Evolutionary conservation across 2,797 vertebrate genomes (phyloP).

Genomic region (Botia almorhae): DNA sequence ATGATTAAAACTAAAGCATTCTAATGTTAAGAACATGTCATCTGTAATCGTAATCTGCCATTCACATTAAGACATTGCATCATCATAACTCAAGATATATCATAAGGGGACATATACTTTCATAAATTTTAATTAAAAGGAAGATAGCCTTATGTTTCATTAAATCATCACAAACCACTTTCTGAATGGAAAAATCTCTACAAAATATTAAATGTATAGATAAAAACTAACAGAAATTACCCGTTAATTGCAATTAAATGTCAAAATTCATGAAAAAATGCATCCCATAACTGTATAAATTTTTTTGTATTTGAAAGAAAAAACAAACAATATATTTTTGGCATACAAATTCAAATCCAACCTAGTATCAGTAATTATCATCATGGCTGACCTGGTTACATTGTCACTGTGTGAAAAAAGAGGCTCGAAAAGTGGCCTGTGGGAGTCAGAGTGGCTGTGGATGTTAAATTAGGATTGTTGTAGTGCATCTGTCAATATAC

Average conservation of each 20-base stretch:
- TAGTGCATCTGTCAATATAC: slow-evolving; percentile 30
- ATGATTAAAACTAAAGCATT: slow-evolving; percentile 26
- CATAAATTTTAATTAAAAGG: neutral
- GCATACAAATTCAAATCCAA: neutral
- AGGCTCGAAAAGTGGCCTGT: neutral
- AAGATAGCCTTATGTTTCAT: neutral
- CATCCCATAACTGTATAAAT: too few relatives aligned
- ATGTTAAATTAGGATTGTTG: slow-evolving; percentile 18
- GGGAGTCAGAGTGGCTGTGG: neutral
- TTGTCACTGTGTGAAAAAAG: slow-evolving; percentile 36
- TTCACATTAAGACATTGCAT: neutral
- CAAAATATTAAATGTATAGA: too few relatives aligned
- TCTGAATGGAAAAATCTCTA: too few relatives aligned
- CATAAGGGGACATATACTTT: neutral
- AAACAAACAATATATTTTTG: neutral
- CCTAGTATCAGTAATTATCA: slow-evolving; percentile 19
- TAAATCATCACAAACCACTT: neutral
- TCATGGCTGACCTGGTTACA: slow-evolving; percentile 36
- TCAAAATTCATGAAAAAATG: too few relatives aligned
- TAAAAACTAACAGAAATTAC: too few relatives aligned
- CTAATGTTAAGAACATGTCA: slow-evolving; percentile 35
- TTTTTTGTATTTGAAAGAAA: neutral
- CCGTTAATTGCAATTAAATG: too few relatives aligned
- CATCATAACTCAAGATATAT: neutral
- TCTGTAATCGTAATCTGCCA: slow-evolving; percentile 17